phyloP scores from a whole-genome alignment of 2,113 vertebrate species.

The Takifugu bimaculatus region DNA sequence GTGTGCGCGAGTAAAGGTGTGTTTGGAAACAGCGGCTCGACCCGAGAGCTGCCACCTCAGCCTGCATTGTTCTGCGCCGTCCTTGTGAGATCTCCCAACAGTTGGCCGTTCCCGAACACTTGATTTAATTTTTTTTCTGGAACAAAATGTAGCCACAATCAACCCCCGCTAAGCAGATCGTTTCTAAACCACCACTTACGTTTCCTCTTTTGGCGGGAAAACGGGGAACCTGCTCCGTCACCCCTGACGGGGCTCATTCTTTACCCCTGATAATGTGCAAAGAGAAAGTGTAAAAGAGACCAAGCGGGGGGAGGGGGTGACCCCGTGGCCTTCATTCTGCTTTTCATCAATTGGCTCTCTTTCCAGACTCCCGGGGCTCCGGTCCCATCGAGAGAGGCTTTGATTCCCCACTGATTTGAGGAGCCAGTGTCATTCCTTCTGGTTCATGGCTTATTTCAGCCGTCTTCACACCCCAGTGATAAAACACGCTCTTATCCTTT shows the following conservation, averaged over 20 bases:
- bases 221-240: conserved; percentile 40
- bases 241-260: conserved; percentile 52
- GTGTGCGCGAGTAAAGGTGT: conserved; percentile 21
- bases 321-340: conserved; percentile 56
- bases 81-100: conserved; percentile 57
- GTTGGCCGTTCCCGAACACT: conserved; percentile 65
- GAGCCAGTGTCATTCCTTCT: conserved; percentile 32
- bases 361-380: conserved; percentile 13
- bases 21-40: background rate
- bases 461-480: conserved; percentile 15
- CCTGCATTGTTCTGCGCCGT: conserved; percentile 51
- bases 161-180: background rate
- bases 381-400: too few species aligned
- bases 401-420: background rate
- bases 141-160: conserved; percentile 51
- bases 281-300: conserved; percentile 61
- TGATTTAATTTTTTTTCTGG: conserved; percentile 70
- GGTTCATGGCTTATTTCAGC: conserved; percentile 9
- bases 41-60: conserved; percentile 7
- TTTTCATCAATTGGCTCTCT: conserved; percentile 46
- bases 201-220: conserved; percentile 7
- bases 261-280: conserved; percentile 40
- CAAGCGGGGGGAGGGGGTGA: conserved; percentile 50
- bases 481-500: conserved; percentile 17
- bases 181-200: background rate